Conservation (phyloP, 2,113 vertebrate genomes). For the Megaceryle torquata region DNA sequence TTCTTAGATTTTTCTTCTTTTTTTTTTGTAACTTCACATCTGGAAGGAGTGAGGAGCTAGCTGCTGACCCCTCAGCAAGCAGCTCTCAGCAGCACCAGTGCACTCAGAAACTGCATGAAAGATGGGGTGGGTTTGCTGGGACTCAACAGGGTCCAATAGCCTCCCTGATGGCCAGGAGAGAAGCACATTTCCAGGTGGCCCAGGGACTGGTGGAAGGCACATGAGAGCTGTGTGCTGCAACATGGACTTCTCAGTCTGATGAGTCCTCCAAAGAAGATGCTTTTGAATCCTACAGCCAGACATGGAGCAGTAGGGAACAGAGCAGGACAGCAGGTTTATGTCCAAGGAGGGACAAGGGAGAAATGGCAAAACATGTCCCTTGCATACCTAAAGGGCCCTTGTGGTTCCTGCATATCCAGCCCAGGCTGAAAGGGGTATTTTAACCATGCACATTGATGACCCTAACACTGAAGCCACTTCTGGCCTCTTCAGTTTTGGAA, state of each 20-base stretch:
- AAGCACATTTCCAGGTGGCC: background rate
- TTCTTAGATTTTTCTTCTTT: background rate
- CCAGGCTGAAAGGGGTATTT: background rate
- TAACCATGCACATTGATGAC: background rate
- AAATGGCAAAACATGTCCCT: background rate
- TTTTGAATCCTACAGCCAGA: background rate
- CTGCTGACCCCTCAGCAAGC: background rate
- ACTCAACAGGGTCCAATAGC: background rate
- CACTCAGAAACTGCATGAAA: fast-evolving
- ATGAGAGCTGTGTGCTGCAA: fast-evolving
- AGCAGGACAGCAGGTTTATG: background rate
- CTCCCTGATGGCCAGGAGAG: background rate
- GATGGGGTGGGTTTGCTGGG: fast-evolving
- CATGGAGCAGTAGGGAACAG: background rate
- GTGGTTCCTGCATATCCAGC: background rate
- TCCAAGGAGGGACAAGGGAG: background rate
- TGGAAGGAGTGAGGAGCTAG: background rate
- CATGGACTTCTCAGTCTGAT: background rate
- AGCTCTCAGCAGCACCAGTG: background rate
- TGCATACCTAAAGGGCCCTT: background rate
- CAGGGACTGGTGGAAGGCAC: background rate
- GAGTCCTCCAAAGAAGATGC: background rate
- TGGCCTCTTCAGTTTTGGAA: background rate
- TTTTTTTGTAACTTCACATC: background rate
- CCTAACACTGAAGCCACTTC: background rate